Evolutionary conservation across 2,113 vertebrate species (phyloP), one percentile per base, ranked within the genome.

Genomic region (Holacanthus passer): DNA sequence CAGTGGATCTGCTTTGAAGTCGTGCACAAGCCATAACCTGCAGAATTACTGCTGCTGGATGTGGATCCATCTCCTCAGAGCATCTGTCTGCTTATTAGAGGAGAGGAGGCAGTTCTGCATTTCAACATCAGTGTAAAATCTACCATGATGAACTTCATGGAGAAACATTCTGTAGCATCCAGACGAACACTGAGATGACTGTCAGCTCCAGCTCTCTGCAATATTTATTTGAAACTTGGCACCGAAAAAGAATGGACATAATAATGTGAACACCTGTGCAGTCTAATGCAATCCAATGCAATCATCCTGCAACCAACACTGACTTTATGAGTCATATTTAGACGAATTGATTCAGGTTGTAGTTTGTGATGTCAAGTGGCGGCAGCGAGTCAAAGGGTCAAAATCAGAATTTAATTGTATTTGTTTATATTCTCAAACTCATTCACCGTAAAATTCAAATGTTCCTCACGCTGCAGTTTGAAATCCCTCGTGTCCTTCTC

Each of bases 1-100:
- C 74, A 73, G 3, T 17, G 32, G 10, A 50, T 66, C n/a, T 12
- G 59, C 85, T 84, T 87, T 85, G 85, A 88, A 82, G 84, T 27
- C 19, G 77, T 17, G 45, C 13, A 24, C 75, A 41, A 71, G n/a
- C 58, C 2, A 22, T 41, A 60, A 76, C 77, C 55, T 73, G 56
- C 62, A 72, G 80, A 83, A 62, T 4, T 59, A 29, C 71, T 47
- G 76, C 78, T n/a, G 65, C 27, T 75, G 77, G 70, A 76, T 64
- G 55, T 20, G 69, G n/a, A 37, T 47, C 64, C 45, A 14, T 39
- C 62, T 65, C 1, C 2, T 37, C 17, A 60, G 48, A 60, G 76
- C 17, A 63, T 16, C 50, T 22, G 59, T 20, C 6, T 19, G 35
- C 0, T 53, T 29, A 5, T 53, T 31, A 22, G 45, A n/a, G 16